These are phyloP conservation scores for Varanus salvator DNA, from an alignment of 2,113 vertebrate genomes.

Conservation along the genomic window DNA sequence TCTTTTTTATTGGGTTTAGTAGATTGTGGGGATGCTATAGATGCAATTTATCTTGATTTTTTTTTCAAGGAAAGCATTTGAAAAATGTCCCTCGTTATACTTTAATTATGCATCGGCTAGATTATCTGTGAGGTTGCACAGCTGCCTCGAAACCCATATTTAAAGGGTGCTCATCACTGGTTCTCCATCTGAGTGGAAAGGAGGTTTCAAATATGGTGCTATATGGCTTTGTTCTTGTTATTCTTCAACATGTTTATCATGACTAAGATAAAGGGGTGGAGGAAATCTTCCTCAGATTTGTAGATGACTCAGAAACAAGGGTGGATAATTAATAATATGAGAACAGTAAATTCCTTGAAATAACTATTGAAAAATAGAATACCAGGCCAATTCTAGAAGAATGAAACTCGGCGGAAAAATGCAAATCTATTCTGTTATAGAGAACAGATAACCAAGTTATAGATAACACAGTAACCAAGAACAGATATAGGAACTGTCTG, in stretches of 20 bases:
- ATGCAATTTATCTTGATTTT: neutral
- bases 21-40: neutral
- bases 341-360: neutral
- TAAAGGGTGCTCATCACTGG: neutral
- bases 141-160: neutral
- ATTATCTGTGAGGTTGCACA: neutral
- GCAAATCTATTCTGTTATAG: neutral
- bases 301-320: too few relatives aligned
- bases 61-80: neutral
- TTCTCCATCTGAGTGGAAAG: neutral
- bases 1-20: neutral
- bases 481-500: neutral
- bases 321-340: neutral
- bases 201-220: neutral
- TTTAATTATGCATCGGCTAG: neutral
- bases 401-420: neutral
- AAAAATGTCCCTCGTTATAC: neutral
- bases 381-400: neutral
- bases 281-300: too few relatives aligned
- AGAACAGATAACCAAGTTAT: too few relatives aligned
- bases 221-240: neutral
- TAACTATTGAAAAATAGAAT: neutral
- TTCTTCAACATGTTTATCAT: neutral
- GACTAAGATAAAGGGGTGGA: too few relatives aligned
- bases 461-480: neutral